A percentile compares a stretch with the other conserved stretches of the same genome.
Conservation (phyloP, 2,113 vertebrate species). For the Stercorarius parasiticus region DNA sequence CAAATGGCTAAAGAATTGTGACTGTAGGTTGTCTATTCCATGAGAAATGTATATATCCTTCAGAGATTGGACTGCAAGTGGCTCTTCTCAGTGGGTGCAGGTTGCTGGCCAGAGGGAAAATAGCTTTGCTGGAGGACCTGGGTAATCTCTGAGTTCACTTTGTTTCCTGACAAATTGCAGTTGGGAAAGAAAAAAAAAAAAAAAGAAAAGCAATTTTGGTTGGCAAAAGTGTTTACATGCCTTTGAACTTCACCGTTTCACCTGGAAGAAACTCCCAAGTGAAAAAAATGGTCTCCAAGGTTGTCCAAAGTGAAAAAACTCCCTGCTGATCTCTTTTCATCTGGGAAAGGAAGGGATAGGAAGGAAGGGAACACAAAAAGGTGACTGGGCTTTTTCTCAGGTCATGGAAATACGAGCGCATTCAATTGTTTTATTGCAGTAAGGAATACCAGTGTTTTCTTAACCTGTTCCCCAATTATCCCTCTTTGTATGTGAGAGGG, state of each 20-base stretch:
- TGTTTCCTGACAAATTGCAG: neutral
- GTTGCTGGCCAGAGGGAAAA: neutral
- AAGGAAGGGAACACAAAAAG: neutral
- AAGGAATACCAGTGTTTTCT: neutral
- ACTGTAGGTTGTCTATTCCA: neutral
- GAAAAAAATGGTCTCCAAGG: neutral
- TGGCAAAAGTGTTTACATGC: neutral
- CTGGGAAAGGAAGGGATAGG: neutral
- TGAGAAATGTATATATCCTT: neutral
- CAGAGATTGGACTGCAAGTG: neutral
- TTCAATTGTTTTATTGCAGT: neutral
- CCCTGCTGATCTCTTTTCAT: accelerated
- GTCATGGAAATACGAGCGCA: accelerated
- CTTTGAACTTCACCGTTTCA: neutral
- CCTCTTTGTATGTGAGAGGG: neutral
- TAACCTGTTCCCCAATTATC: neutral
- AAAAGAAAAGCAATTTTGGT: neutral
- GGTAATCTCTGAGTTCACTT: neutral
- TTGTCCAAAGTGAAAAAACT: neutral
- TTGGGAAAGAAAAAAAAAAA: neutral
- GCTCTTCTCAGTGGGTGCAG: neutral
- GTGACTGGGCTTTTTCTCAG: neutral
- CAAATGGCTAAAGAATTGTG: neutral
- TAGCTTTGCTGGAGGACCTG: neutral
- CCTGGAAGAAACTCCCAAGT: neutral